Conservation (phyloP, 2,113 vertebrate species). For the Cynocephalus volans region DNA sequence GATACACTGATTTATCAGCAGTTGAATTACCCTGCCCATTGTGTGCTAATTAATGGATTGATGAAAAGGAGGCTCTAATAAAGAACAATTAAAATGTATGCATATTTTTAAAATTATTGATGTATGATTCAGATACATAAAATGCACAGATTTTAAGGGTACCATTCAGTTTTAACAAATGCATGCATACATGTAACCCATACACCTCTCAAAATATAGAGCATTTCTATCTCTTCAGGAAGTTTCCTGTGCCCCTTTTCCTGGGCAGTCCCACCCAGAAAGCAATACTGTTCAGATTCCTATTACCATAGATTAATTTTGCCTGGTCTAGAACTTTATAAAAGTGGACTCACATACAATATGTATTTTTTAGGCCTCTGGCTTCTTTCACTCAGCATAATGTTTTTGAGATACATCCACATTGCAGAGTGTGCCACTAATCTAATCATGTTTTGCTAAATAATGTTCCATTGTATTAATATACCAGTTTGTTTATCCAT, state of each 20-base stretch:
- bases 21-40: background rate
- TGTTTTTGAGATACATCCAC: background rate
- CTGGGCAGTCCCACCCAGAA: background rate
- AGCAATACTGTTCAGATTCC: background rate
- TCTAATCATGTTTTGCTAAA: background rate
- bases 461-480: background rate
- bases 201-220: background rate
- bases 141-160: background rate
- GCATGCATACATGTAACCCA: background rate
- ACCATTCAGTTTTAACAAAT: background rate
- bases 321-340: background rate
- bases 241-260: background rate
- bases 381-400: background rate
- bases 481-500: background rate
- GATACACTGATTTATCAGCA: background rate
- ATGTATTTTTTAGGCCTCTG: background rate
- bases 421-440: background rate
- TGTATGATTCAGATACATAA: background rate
- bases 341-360: background rate
- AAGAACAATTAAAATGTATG: slow-evolving; percentile 7
- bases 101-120: slow-evolving; percentile 1
- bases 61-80: background rate
- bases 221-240: background rate
- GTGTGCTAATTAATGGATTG: background rate
- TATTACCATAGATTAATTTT: background rate